These are phyloP conservation scores for Euphydryas editha DNA, from an alignment of 2,888 invertebrate genomes.

Conservation along the genomic window DNA sequence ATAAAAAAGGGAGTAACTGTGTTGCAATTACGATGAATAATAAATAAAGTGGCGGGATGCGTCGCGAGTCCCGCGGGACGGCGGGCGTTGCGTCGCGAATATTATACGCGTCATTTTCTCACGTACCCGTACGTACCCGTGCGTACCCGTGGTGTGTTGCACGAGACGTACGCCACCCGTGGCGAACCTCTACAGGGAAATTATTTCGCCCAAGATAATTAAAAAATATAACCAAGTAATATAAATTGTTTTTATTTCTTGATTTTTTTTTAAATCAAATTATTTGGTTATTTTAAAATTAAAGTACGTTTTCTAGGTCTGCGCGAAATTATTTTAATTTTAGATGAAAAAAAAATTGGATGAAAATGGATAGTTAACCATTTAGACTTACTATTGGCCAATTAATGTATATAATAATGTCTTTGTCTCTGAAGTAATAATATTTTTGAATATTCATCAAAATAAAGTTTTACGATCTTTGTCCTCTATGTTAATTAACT, in stretches of 20 bases:
- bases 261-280: background rate
- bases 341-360: too few species aligned
- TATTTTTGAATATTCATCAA: background rate
- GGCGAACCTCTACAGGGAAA: background rate
- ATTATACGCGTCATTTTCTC: conserved; percentile 74
- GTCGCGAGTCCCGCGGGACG: conserved; percentile 59
- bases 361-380: too few species aligned
- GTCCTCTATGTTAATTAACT: conserved; percentile 14
- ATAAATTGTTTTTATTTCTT: conserved; percentile 1
- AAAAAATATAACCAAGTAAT: background rate
- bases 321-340: too few species aligned
- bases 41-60: conserved; percentile 66
- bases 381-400: too few species aligned
- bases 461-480: background rate
- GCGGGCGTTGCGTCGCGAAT: conserved; percentile 68
- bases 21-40: conserved; percentile 74
- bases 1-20: conserved; percentile 55
- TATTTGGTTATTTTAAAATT: too few species aligned
- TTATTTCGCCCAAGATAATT: background rate
- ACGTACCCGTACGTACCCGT: conserved; percentile 50
- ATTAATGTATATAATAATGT: too few species aligned
- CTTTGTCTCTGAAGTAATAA: too few species aligned
- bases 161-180: background rate
- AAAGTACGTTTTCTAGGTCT: too few species aligned
- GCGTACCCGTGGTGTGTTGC: background rate